These are phyloP conservation scores for Amyelois transitella DNA, from an alignment of 1,140 invertebrate species.

Conservation along the genomic window DNA sequence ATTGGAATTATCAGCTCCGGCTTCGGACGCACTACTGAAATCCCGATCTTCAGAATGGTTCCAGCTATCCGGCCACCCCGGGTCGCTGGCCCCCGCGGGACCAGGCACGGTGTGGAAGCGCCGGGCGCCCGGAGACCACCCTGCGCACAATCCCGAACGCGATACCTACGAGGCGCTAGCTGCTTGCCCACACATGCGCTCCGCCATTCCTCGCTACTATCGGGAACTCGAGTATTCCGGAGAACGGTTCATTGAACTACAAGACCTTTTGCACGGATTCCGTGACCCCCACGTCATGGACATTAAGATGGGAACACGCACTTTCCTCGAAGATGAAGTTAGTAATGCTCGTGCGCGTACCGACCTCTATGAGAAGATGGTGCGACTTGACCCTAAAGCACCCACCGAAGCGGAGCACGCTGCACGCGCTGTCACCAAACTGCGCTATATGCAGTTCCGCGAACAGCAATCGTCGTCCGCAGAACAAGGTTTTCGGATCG, in stretches of 20 bases:
- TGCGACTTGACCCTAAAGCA: conserved; percentile 90
- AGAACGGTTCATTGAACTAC: conserved; percentile 92
- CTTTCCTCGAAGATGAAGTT: conserved; percentile 96
- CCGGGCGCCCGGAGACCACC: conserved; percentile 77
- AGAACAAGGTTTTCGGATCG: conserved; percentile 95
- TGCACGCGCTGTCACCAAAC: conserved; percentile 89
- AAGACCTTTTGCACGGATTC: conserved; percentile 90
- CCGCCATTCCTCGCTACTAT: conserved; percentile 91
- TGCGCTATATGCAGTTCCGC: conserved; percentile 96
- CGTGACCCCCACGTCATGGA: conserved; percentile 93
- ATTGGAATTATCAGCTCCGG: conserved; percentile 92
- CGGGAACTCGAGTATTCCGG: conserved; percentile 89
- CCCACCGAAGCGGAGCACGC: conserved; percentile 89
- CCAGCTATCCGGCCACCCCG: conserved; percentile 94
- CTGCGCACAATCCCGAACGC: conserved; percentile 84
- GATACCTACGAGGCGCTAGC: conserved; percentile 88
- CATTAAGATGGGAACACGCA: conserved; percentile 93
- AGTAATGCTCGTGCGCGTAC: conserved; percentile 84
- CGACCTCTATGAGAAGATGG: conserved; percentile 94
- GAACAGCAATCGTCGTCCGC: conserved; percentile 95
- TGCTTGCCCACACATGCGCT: conserved; percentile 82
- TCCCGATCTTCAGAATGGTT: conserved; percentile 85
- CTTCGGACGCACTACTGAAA: conserved; percentile 89
- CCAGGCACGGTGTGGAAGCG: conserved; percentile 96
- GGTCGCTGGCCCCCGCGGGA: conserved; percentile 93